Base-by-base conservation (phyloP, 1,140 invertebrate species). In the Diploscapter pachys region DNA sequence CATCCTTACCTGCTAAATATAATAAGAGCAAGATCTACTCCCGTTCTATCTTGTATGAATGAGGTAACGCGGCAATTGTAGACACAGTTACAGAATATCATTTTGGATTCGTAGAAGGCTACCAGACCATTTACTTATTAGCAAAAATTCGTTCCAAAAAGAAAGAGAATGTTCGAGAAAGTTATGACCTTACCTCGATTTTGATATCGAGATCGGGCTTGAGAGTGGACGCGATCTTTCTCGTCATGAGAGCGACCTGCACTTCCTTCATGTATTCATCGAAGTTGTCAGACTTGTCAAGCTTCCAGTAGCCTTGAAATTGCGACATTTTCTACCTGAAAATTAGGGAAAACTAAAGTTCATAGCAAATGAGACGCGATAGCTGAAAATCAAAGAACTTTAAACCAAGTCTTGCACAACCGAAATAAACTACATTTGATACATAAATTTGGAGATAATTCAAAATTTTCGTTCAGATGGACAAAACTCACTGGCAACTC, bases 191-290 rank as follows among this genome's bases (percentile, higher is more conserved):
- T 67, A 64, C 63, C 70, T 76, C 63, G 11, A 56, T 57, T 65
- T 76, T 76, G 63, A 76, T 66, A 9, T 73, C 70, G 57, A 76
- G 53, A 65, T 69, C 64, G 52, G 57, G 57, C 62, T 76, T 76
- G 57, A 76, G 57, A 65, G 71, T 76, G 70, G 75, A 69, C 50
- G 75, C 75, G 50, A 71, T 71, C 70, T 76, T 76, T 5, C 75
- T 62, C 13, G 75, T 76, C 57, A 76, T 49, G 9, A 76, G 54
- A 66, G 69, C 75, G 56, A 76, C 75, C 61, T 71, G 69, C 13
- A 71, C 63, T 52, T 76, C 75, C 70, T 76, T 76, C 75, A 76
- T 76, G 75, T 76, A 76, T 71, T 76, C 75, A 54, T 76, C 75
- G 57, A 76, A 76, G 75, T 76, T 76, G 64, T 76, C 75, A 4